Percentiles rank a stretch among this genome's conserved stretches.
These are phyloP conservation scores for Latrodectus elegans DNA, from an alignment of 2,888 invertebrate species.

Conservation along the genomic window DNA sequence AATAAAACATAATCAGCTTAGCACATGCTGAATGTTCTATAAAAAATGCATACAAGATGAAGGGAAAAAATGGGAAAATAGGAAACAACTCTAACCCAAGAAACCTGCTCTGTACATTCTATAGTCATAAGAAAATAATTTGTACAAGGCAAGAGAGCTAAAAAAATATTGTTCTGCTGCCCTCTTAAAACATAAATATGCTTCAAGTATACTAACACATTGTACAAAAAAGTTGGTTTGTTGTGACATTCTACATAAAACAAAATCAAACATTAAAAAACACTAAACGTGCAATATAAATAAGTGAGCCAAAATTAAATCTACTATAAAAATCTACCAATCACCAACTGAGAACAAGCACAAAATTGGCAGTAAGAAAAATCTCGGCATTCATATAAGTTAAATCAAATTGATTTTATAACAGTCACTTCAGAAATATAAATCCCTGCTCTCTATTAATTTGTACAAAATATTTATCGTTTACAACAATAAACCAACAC, in stretches of 20 bases:
- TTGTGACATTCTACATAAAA: slow-evolving; percentile 41
- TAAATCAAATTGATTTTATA: slow-evolving; percentile 51
- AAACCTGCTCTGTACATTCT: slow-evolving; percentile 60
- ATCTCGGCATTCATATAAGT: slow-evolving; percentile 52
- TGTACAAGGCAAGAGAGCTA: slow-evolving; percentile 67
- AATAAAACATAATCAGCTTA: slow-evolving; percentile 25
- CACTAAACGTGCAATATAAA: slow-evolving; percentile 69
- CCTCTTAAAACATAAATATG: background rate
- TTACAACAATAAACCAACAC: slow-evolving; percentile 56
- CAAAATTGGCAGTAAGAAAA: slow-evolving; percentile 68
- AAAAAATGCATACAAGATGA: slow-evolving; percentile 44
- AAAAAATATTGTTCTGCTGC: slow-evolving; percentile 45
- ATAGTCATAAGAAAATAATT: slow-evolving; percentile 62
- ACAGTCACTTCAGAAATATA: slow-evolving; percentile 52
- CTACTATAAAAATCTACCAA: slow-evolving; percentile 62
- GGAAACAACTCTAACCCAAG: slow-evolving; percentile 60
- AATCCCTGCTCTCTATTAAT: slow-evolving; percentile 40
- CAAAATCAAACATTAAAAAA: slow-evolving; percentile 56
- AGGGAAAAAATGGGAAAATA: slow-evolving; percentile 52
- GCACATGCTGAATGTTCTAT: slow-evolving; percentile 14
- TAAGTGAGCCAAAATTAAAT: slow-evolving; percentile 67
- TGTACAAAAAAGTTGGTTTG: slow-evolving; percentile 9
- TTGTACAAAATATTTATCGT: slow-evolving; percentile 63
- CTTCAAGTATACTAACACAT: slow-evolving; percentile 12
- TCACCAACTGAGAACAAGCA: slow-evolving; percentile 61